Conservation (phyloP, 2,113 vertebrate genomes). For the Ploceus nigricollis region DNA sequence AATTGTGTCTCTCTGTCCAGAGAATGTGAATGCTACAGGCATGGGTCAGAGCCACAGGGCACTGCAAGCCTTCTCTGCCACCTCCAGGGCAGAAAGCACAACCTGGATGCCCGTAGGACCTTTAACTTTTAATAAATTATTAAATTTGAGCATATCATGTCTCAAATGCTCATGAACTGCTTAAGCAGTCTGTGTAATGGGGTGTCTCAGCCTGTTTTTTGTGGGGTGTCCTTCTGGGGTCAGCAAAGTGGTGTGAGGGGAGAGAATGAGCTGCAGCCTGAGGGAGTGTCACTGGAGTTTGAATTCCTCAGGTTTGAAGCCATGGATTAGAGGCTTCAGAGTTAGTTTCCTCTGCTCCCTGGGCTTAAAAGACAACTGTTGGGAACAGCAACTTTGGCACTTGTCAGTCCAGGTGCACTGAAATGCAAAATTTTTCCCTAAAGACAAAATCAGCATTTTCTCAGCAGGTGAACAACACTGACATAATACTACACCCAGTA, state of each 20-base stretch:
- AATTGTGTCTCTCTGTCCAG: too few species aligned
- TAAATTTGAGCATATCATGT: background rate
- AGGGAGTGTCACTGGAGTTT: background rate
- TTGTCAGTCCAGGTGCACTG: background rate
- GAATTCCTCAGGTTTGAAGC: background rate
- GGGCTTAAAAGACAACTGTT: background rate
- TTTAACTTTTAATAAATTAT: background rate
- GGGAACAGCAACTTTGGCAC: background rate
- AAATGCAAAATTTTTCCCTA: background rate
- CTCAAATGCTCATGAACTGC: background rate
- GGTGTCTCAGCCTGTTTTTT: background rate
- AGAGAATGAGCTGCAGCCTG: background rate
- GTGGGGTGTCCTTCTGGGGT: background rate
- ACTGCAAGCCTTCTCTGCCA: accelerated
- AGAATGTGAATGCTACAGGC: too few species aligned
- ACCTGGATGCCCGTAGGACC: accelerated
- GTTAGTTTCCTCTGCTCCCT: background rate
- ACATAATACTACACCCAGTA: background rate
- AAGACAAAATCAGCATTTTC: background rate
- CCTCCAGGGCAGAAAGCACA: background rate
- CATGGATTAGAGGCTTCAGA: background rate
- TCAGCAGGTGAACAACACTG: background rate
- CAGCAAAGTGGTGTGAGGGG: background rate
- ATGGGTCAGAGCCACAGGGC: background rate
- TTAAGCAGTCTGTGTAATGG: background rate